Percentiles rank a stretch among this genome's conserved stretches.
phyloP scores from a whole-genome alignment of 2,888 invertebrate genomes.

The Cheilosia scutellata region DNA sequence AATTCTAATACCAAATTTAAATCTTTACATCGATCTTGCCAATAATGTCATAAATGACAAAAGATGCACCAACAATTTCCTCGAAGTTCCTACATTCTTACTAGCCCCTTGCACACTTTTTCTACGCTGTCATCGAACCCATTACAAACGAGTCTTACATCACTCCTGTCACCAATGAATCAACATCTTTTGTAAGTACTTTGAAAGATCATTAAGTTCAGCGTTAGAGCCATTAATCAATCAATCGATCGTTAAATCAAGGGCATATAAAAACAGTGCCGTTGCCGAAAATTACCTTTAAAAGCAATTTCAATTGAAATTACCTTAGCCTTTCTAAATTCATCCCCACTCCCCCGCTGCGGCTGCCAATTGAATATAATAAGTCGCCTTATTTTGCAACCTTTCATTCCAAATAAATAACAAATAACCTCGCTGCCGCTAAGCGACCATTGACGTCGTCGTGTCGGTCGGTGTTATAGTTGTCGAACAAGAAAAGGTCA shows the following conservation, averaged over 20 bases:
- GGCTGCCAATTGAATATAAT: neutral
- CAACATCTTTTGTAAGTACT: neutral
- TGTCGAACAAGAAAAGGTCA: constrained; percentile 60
- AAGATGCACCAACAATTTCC: too few relatives aligned
- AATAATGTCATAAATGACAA: too few relatives aligned
- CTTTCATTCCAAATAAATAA: too few relatives aligned
- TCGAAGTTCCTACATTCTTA: too few relatives aligned
- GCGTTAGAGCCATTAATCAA: neutral
- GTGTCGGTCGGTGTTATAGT: neutral
- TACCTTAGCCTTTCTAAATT: constrained; percentile 36
- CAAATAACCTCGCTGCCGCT: constrained; percentile 49
- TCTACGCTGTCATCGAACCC: too few relatives aligned
- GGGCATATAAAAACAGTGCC: neutral
- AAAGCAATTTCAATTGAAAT: neutral
- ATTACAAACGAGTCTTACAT: too few relatives aligned
- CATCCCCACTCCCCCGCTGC: neutral
- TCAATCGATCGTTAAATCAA: constrained; percentile 27
- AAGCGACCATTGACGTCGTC: constrained; percentile 57
- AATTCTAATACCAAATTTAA: too few relatives aligned
- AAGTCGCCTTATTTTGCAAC: constrained; percentile 12
- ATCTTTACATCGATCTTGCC: too few relatives aligned
- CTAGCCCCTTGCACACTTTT: too few relatives aligned
- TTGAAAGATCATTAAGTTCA: constrained; percentile 3
- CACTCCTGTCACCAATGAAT: neutral
- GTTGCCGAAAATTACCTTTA: neutral